A percentile compares a stretch with the other conserved stretches of the same genome.
Evolutionary conservation across 2,888 invertebrate species (phyloP).

Genomic region (Leptopilina drosophilae): DNA sequence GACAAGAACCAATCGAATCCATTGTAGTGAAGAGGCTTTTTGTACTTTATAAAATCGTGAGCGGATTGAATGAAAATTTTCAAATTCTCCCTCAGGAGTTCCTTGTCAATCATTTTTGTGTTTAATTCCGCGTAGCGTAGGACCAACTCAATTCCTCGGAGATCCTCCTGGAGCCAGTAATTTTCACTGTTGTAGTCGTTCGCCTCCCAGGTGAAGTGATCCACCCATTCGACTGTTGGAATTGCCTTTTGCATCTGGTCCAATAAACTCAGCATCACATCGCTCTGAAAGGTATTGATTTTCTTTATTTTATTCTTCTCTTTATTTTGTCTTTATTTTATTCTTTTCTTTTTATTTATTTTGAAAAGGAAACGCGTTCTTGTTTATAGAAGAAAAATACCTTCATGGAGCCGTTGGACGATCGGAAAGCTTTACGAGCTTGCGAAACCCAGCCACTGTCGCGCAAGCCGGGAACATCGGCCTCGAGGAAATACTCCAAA

Average conservation of each 20-base stretch:
- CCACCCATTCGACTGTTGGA: slow-evolving; percentile 71
- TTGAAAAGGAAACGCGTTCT: not conserved
- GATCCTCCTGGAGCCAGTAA: slow-evolving; percentile 71
- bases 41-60: slow-evolving; percentile 68
- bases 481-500: slow-evolving; percentile 63
- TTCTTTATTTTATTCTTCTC: no score
- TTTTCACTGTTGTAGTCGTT: slow-evolving; percentile 39
- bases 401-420: slow-evolving; percentile 63
- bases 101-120: slow-evolving; percentile 55
- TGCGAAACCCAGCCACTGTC: slow-evolving; percentile 71
- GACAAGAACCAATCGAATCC: slow-evolving; percentile 74
- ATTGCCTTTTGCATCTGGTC: slow-evolving; percentile 73
- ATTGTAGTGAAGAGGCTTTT: slow-evolving; percentile 63
- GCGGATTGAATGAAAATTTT: slow-evolving; percentile 68
- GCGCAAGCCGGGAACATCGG: slow-evolving; percentile 66
- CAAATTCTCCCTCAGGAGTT: slow-evolving; percentile 61
- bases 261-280: slow-evolving; percentile 65
- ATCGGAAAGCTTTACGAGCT: slow-evolving; percentile 66
- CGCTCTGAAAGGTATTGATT: not conserved
- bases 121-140: slow-evolving; percentile 68
- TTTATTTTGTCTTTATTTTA: no score
- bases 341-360: no score
- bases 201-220: slow-evolving; percentile 68
- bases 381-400: slow-evolving; percentile 53
- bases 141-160: slow-evolving; percentile 67